Conservation (phyloP, 2,113 vertebrate species). For the human region GRCh38 chr18:25761001-25761500, state of each 20-base stretch:
- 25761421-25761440: background rate
- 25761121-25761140: background rate
- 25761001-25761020: background rate
- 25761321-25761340: background rate
- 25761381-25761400: background rate
- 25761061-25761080: background rate
- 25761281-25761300: background rate
- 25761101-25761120: background rate
- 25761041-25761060: background rate
- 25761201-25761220: background rate
- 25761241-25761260: background rate
- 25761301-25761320: background rate
- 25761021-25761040: background rate
- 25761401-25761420: background rate
- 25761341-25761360: background rate
- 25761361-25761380: background rate
- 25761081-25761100: background rate
- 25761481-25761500: background rate
- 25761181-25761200: background rate
- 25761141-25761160: background rate
- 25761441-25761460: background rate
- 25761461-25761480: background rate
- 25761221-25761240: background rate
- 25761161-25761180: no score
- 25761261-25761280: background rate